Percentiles rank a stretch among this genome's conserved stretches.
phyloP scores from a whole-genome alignment of 1,140 invertebrate genomes.

The Apis laboriosa region DNA sequence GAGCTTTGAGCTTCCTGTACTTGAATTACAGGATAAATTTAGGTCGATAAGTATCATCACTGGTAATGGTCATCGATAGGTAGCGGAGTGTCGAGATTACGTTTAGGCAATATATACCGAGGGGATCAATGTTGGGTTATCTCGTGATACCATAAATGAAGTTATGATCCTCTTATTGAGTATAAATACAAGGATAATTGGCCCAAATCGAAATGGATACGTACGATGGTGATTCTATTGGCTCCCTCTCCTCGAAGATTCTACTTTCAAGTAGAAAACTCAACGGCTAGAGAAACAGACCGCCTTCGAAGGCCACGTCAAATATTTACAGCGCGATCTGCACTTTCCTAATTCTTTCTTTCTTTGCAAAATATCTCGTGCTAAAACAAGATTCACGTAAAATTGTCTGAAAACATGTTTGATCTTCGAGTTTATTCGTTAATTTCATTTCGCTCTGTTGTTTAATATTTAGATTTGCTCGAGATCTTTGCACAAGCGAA shows the following conservation, averaged over 20 bases:
- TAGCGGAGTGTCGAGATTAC: background rate
- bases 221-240: background rate
- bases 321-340: background rate
- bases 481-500: background rate
- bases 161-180: background rate
- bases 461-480: background rate
- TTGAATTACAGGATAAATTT: background rate
- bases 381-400: too few species aligned
- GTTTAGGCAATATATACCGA: background rate
- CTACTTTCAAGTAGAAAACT: background rate
- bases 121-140: background rate
- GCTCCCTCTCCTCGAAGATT: background rate
- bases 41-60: background rate
- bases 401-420: background rate
- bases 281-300: background rate
- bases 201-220: background rate
- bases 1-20: background rate
- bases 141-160: background rate
- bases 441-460: background rate
- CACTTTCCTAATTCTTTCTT: background rate
- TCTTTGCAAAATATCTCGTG: background rate
- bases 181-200: background rate
- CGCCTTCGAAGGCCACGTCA: too few species aligned
- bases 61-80: background rate
- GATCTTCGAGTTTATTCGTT: too few species aligned